Percentiles rank a stretch among this genome's conserved stretches.
Evolutionary conservation across 2,888 invertebrate species (phyloP).

Genomic region (Drosophila flavopinicola): DNA sequence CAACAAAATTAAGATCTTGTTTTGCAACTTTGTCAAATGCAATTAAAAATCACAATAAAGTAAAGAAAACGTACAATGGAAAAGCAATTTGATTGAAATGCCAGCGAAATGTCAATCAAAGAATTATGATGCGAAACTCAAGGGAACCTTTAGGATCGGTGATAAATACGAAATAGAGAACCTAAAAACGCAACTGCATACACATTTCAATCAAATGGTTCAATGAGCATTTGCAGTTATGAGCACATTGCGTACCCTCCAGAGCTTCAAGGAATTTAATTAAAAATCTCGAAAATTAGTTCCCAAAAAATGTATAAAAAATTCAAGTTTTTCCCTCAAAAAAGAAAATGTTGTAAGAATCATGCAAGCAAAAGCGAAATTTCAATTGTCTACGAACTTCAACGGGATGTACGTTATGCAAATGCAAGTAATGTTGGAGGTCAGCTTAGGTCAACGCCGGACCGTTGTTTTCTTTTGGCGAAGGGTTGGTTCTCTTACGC

Average conservation of each 20-base stretch:
- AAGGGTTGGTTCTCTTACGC: conserved; percentile 70
- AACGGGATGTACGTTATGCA: conserved; percentile 69
- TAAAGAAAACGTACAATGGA: conserved; percentile 37
- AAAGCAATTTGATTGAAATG: conserved; percentile 70
- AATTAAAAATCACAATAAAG: conserved; percentile 62
- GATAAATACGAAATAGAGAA: conserved; percentile 36
- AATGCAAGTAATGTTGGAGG: conserved; percentile 76
- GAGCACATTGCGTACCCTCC: conserved; percentile 26
- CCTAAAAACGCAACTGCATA: conserved; percentile 1
- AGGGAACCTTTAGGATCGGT: conserved; percentile 12
- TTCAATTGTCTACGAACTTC: conserved; percentile 45
- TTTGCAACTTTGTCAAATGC: conserved; percentile 73
- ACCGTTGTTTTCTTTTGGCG: conserved; percentile 56
- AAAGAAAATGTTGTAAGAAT: conserved; percentile 43
- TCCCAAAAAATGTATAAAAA: conserved; percentile 44
- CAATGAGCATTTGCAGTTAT: conserved; percentile 45
- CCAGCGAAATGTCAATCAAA: conserved; percentile 72
- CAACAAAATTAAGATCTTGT: conserved; percentile 63
- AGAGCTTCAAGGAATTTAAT: conserved; percentile 42
- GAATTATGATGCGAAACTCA: conserved; percentile 10
- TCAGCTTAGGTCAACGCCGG: conserved; percentile 79
- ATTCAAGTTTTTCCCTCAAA: conserved; percentile 55
- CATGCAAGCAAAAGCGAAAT: conserved; percentile 41
- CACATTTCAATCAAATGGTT: conserved; percentile 67
- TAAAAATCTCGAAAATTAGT: conserved; percentile 52